phyloP scores from a whole-genome alignment of 2,113 vertebrate genomes.

The Acrocephalus arundinaceus region DNA sequence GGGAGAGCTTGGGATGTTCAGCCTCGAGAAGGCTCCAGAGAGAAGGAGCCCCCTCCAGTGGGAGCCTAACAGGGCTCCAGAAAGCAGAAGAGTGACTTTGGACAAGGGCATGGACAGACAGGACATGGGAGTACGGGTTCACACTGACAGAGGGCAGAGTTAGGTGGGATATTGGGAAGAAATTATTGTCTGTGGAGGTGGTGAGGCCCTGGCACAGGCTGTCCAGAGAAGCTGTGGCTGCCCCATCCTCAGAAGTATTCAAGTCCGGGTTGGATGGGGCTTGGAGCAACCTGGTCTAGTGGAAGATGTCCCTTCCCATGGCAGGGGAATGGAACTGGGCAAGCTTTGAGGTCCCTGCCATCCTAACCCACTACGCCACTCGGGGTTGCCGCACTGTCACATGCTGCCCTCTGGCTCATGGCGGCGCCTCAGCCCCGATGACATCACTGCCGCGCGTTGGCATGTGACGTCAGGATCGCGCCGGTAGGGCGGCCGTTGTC shows the following conservation, averaged over 20 bases:
- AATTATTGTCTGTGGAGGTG: not conserved
- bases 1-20: not conserved
- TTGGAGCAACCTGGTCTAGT: not conserved
- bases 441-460: not conserved
- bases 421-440: fast-evolving
- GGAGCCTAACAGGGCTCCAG: not conserved
- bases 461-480: fast-evolving
- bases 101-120: not conserved
- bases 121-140: not conserved
- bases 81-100: not conserved
- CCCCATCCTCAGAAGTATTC: not conserved
- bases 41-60: not conserved
- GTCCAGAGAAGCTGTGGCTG: not conserved
- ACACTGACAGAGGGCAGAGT: not conserved
- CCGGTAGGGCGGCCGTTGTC: not conserved
- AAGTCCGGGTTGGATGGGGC: not conserved
- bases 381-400: fast-evolving
- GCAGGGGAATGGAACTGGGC: not conserved
- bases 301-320: not conserved
- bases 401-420: fast-evolving
- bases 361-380: fast-evolving
- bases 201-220: fast-evolving
- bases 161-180: not conserved
- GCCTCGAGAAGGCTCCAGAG: not conserved
- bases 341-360: fast-evolving